Conservation (phyloP, 2,888 invertebrate species). For the Clostera curtula region DNA sequence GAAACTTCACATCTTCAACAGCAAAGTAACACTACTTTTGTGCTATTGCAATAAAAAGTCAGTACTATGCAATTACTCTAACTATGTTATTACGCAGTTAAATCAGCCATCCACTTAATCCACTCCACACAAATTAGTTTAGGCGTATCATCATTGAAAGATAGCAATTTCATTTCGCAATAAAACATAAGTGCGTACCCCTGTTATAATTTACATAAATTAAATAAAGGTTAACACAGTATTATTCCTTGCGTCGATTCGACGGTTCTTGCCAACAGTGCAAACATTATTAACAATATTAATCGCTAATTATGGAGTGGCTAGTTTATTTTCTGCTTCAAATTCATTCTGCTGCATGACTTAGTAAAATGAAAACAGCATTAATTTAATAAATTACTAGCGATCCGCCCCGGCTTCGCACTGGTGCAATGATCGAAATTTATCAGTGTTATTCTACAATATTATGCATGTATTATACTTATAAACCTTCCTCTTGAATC, state of each 20-base stretch:
- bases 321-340: constrained; percentile 26
- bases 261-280: constrained; percentile 36
- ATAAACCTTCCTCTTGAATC: too few species aligned
- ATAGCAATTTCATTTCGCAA: constrained; percentile 26
- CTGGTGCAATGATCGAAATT: too few species aligned
- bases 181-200: constrained; percentile 26
- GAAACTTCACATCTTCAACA: too few species aligned
- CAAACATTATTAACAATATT: constrained; percentile 48
- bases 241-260: constrained; percentile 35
- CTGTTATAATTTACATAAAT: constrained; percentile 55
- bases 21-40: too few species aligned
- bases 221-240: constrained; percentile 44
- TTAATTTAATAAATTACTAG: too few species aligned
- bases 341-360: constrained; percentile 24
- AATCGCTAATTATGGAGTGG: constrained; percentile 43
- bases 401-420: too few species aligned
- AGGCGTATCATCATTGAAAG: constrained; percentile 12
- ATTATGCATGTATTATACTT: too few species aligned
- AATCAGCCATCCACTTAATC: background rate
- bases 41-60: too few species aligned
- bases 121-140: constrained; percentile 9
- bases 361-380: too few species aligned
- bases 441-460: too few species aligned
- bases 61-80: too few species aligned
- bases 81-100: background rate